These are phyloP conservation scores for Drosophila sturtevanti DNA, from an alignment of 1,140 invertebrate species.

Conservation along the genomic window DNA sequence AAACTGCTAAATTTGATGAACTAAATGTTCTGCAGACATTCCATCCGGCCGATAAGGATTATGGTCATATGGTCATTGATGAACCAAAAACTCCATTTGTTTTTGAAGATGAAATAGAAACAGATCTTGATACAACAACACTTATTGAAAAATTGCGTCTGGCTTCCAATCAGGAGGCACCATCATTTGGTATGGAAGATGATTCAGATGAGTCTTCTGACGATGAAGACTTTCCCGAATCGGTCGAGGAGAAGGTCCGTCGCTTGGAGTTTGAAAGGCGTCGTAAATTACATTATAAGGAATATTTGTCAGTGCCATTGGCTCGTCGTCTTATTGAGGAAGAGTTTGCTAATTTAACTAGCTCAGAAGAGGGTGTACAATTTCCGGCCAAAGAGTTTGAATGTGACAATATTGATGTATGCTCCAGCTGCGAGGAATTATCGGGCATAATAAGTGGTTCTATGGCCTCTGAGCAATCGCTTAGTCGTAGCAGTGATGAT, in stretches of 20 bases:
- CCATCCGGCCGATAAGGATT: slow-evolving; percentile 86
- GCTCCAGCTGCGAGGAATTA: not conserved
- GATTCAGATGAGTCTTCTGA: slow-evolving; percentile 64
- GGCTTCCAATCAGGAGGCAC: slow-evolving; percentile 47
- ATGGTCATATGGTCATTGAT: slow-evolving; percentile 99
- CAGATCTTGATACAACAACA: slow-evolving; percentile 88
- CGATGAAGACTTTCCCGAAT: slow-evolving; percentile 65
- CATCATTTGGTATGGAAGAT: slow-evolving; percentile 56
- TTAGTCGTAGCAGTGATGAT: not conserved
- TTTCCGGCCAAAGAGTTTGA: not conserved
- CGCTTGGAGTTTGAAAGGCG: slow-evolving; percentile 60
- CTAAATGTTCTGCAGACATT: slow-evolving; percentile 64
- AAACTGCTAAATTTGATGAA: slow-evolving; percentile 69
- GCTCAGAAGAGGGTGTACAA: not conserved
- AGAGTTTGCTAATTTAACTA: slow-evolving; percentile 40
- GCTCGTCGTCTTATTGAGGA: slow-evolving; percentile 55
- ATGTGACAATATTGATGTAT: not conserved
- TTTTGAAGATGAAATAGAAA: slow-evolving; percentile 85
- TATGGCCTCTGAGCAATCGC: not conserved
- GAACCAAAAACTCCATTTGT: slow-evolving; percentile 97
- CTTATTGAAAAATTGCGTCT: slow-evolving; percentile 86
- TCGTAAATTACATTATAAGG: slow-evolving; percentile 62
- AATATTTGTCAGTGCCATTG: slow-evolving; percentile 50
- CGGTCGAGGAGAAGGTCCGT: slow-evolving; percentile 53
- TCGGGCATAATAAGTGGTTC: not conserved